Evolutionary conservation across 2,888 invertebrate species (phyloP).

Genomic region (Scaptomyza reducta): DNA sequence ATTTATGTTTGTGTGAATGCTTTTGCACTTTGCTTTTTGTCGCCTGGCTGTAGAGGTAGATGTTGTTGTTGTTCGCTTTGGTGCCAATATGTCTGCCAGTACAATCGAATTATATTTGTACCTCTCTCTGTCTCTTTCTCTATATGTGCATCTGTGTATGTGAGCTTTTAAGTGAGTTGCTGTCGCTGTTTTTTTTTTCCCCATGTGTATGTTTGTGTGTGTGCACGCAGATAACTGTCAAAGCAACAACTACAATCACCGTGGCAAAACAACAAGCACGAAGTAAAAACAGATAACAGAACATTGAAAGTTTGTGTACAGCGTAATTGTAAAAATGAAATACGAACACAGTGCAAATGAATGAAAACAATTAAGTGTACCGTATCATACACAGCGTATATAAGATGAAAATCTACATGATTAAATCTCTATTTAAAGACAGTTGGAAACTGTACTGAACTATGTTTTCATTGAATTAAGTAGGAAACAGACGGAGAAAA

Average conservation of each 20-base stretch:
- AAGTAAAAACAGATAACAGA: conserved; percentile 47
- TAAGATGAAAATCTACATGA: neutral
- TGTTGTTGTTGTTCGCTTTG: conserved; percentile 34
- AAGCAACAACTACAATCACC: conserved; percentile 42
- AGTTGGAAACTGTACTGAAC: neutral
- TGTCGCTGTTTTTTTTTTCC: conserved; percentile 1
- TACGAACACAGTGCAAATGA: conserved; percentile 16
- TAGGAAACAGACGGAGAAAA: neutral
- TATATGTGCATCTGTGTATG: neutral
- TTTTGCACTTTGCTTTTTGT: conserved; percentile 50
- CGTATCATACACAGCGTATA: neutral
- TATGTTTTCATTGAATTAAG: neutral
- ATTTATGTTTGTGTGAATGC: conserved; percentile 12
- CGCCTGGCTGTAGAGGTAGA: conserved; percentile 31
- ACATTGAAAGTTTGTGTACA: conserved; percentile 41
- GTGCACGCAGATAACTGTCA: conserved; percentile 33
- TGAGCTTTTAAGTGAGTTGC: conserved; percentile 7
- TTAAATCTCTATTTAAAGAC: neutral
- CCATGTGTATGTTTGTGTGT: conserved; percentile 2
- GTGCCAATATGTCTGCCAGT: conserved; percentile 60
- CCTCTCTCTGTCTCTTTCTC: conserved; percentile 1
- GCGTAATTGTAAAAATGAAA: conserved; percentile 17
- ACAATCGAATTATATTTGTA: conserved; percentile 45
- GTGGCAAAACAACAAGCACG: conserved; percentile 41
- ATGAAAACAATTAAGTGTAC: conserved; percentile 20